Base-by-base conservation (phyloP, 2,888 invertebrate genomes). In the Lycophotia porphyrea region DNA sequence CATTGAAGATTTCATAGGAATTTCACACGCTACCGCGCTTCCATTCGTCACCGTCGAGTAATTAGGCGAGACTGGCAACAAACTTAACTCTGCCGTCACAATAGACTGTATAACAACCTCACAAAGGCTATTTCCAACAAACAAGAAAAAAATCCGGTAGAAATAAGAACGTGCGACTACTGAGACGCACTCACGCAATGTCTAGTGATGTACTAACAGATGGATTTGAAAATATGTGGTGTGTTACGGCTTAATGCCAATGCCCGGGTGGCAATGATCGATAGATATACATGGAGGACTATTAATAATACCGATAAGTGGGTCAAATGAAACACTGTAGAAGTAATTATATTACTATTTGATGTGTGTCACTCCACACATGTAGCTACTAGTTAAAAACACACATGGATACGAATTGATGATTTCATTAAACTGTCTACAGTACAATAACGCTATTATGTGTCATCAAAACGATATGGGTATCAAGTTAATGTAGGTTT, bases 21-120 rank as follows among this genome's bases (percentile, higher is more conserved):
- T 94, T 95, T 94, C 93, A 91, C 94, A 94, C 93, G 92, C 90
- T 93, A 93, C 93, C 92, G 91, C 88, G 90, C 90, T 90, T 91
- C 90, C 89, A 93, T 94, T 93, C 94, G 94, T 95, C 94, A 93
- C 92, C 91, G 93, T 92, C 91, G 88, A 91, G 90, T 93, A 93
- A 93, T 95, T 95, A 94, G 92, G 85, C 90, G 88, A 89, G 81
- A 88, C 87, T 58, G 64, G n/a, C 89, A 84, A 81, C 86, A 82
- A 84, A 88, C 39, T 76, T 81, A 89, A 82, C 36, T 63, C n/a
- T 83, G 27, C 84, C 18, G 55, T 83, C 80, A 83, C 73, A 85
- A 82, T 81, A 84, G 55, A 88, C 88, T 78, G 84, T 89, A 87
- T 81, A 71, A 24, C 81, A 0, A 71, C 9, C 8, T 11, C 27